phyloP scores from a whole-genome alignment of 2,113 vertebrate species.

The Tapirus terrestris region DNA sequence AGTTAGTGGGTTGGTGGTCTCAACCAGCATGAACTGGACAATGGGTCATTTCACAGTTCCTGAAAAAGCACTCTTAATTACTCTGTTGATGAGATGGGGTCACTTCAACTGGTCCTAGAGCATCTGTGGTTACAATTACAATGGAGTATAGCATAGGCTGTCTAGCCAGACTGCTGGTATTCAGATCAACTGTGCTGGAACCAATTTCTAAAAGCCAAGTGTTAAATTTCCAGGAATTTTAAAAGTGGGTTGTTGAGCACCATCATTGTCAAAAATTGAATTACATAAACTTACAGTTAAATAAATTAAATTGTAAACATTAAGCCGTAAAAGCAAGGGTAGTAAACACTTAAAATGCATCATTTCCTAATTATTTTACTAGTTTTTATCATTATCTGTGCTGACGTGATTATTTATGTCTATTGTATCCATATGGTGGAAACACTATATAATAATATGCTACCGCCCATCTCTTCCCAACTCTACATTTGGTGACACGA shows the following conservation, averaged over 20 bases:
- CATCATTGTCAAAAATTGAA: background rate
- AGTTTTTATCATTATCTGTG: background rate
- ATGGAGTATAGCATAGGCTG: background rate
- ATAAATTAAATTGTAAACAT: background rate
- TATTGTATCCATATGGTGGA: background rate
- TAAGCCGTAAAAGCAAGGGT: background rate
- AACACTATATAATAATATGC: background rate
- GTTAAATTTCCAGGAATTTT: background rate
- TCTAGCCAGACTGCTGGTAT: background rate
- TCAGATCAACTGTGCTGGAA: background rate
- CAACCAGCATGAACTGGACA: no score
- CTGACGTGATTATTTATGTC: background rate
- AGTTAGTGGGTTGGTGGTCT: no score
- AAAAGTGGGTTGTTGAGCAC: background rate
- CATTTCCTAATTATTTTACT: background rate
- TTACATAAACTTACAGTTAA: background rate
- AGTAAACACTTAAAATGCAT: background rate
- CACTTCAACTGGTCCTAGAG: no score
- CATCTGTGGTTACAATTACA: no score
- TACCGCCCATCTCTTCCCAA: background rate
- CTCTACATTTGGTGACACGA: background rate
- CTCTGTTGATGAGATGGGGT: no score
- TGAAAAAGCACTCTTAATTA: no score
- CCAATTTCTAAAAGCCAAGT: background rate
- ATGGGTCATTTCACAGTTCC: no score